Evolutionary conservation across 2,797 vertebrate genomes (phyloP).

Genomic region (Sphaeramia orbicularis): DNA sequence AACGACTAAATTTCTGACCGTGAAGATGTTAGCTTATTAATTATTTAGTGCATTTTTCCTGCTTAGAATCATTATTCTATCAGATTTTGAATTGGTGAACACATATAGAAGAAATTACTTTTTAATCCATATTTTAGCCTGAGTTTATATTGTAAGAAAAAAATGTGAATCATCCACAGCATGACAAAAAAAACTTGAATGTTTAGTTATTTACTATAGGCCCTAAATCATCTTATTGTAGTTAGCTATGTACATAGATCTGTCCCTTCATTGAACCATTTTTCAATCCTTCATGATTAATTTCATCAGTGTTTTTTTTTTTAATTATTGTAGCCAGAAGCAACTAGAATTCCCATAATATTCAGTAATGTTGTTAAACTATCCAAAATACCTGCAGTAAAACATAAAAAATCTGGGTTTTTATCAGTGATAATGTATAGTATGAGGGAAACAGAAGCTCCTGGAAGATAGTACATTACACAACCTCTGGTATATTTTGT

Average conservation of each 20-base stretch:
- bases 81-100: too few relatives aligned
- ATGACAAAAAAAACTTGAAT: too few relatives aligned
- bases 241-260: not conserved
- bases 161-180: too few relatives aligned
- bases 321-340: not conserved
- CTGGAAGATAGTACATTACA: not conserved
- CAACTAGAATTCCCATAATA: not conserved
- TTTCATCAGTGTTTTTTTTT: conserved; percentile 1
- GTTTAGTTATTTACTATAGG: too few relatives aligned
- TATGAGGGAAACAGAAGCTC: not conserved
- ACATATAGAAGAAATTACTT: too few relatives aligned
- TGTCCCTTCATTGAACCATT: not conserved
- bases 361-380: not conserved
- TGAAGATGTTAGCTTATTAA: too few relatives aligned
- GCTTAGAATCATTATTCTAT: too few relatives aligned
- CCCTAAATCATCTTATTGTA: too few relatives aligned
- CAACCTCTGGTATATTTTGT: conserved; percentile 1
- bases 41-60: too few relatives aligned
- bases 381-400: not conserved
- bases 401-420: not conserved
- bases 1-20: too few relatives aligned
- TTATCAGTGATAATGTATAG: not conserved
- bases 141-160: too few relatives aligned
- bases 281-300: not conserved
- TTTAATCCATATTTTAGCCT: too few relatives aligned